Evolutionary conservation across 2,113 vertebrate species (phyloP).

Genomic region (Melanocharis versteri): DNA sequence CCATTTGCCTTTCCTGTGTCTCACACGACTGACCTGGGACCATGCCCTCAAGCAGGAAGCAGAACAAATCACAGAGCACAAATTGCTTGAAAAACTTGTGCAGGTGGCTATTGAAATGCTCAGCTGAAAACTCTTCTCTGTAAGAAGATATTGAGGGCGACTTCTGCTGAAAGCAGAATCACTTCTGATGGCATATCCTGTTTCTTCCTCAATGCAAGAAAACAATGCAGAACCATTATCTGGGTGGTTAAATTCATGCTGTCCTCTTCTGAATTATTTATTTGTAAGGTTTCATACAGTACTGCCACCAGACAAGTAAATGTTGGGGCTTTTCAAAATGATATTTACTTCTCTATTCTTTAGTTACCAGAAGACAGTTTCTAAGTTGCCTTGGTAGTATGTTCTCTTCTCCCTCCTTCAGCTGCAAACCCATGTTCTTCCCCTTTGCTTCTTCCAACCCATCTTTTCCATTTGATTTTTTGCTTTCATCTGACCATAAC

Average conservation of each 20-base stretch:
- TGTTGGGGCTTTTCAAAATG: neutral
- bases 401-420: neutral
- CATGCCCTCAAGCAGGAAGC: neutral
- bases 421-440: neutral
- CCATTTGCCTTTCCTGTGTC: neutral
- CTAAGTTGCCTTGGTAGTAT: neutral
- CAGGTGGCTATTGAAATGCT: neutral
- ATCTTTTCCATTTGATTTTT: neutral
- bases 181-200: neutral
- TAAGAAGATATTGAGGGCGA: neutral
- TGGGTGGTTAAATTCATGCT: neutral
- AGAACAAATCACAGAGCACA: neutral
- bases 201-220: neutral
- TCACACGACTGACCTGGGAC: constrained; percentile 23
- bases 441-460: neutral
- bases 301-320: neutral
- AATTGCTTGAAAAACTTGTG: neutral
- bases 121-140: neutral
- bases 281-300: neutral
- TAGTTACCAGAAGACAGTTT: neutral
- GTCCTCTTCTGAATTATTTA: neutral
- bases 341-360: neutral
- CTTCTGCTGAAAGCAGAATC: neutral
- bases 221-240: neutral
- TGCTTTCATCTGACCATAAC: neutral